phyloP scores from a whole-genome alignment of 2,113 vertebrate genomes.

The Odocoileus virginianus region DNA sequence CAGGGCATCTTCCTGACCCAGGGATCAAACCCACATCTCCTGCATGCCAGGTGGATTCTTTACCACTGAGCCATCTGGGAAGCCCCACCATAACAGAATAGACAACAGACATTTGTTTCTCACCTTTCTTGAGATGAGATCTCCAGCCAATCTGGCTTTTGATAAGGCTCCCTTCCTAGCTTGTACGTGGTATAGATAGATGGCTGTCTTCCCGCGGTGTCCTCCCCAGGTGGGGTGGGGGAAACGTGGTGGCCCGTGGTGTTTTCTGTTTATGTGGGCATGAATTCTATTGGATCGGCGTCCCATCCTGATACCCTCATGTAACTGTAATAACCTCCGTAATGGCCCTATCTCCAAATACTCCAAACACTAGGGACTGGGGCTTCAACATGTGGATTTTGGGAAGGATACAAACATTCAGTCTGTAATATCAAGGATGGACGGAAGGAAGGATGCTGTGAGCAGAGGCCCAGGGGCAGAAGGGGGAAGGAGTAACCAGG shows the following conservation, averaged over 20 bases:
- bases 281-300: not conserved
- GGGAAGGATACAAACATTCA: not conserved
- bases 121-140: not conserved
- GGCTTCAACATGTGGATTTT: not conserved
- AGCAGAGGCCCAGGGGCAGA: not conserved
- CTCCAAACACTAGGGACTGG: not conserved
- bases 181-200: not conserved
- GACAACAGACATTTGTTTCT: not conserved
- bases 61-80: not conserved
- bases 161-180: not conserved
- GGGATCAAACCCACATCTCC: not conserved
- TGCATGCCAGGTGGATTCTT: not conserved
- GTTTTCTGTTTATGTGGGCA: not conserved
- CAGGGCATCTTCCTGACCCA: not conserved
- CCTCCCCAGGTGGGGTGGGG: too few relatives aligned
- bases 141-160: not conserved
- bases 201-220: not conserved
- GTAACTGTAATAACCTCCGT: not conserved
- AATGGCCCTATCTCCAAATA: not conserved
- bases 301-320: not conserved
- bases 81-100: not conserved
- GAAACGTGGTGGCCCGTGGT: not conserved
- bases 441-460: not conserved
- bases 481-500: not conserved
- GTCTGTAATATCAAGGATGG: not conserved